These are phyloP conservation scores for Crotalus tigris DNA, from an alignment of 2,113 vertebrate species.

Conservation along the genomic window DNA sequence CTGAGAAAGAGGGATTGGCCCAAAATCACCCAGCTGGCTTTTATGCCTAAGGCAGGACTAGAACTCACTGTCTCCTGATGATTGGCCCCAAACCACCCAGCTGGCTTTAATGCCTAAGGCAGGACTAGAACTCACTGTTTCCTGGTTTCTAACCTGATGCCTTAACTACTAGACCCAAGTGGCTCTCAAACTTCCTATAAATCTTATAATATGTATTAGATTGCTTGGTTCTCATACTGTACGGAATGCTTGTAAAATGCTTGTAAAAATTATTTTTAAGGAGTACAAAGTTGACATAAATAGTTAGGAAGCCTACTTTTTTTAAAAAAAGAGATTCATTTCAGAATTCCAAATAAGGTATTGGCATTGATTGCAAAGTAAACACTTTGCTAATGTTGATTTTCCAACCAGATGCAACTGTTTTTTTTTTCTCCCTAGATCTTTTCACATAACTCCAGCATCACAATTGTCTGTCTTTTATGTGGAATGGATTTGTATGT, in stretches of 20 bases:
- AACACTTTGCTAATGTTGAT: neutral
- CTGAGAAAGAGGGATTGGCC: neutral
- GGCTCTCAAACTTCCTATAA: neutral
- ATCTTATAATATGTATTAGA: neutral
- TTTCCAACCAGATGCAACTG: conserved; percentile 12
- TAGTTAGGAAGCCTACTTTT: neutral
- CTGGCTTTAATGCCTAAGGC: neutral
- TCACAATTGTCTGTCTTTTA: neutral
- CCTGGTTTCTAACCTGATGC: neutral
- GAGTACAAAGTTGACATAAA: too few species aligned
- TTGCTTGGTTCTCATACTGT: neutral
- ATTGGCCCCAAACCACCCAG: neutral
- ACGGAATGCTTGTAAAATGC: neutral
- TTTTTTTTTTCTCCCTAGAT: neutral
- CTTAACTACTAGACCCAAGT: neutral
- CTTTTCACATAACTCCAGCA: neutral
- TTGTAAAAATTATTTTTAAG: neutral
- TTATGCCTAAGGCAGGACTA: neutral
- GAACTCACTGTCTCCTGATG: too few species aligned
- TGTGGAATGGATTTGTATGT: neutral
- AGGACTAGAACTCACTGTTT: too few species aligned
- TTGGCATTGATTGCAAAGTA: neutral
- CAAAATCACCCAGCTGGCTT: neutral
- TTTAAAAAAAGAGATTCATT: neutral
- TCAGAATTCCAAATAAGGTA: neutral